phyloP scores from a whole-genome alignment of 1,140 invertebrate genomes.

The Zophobas morio region DNA sequence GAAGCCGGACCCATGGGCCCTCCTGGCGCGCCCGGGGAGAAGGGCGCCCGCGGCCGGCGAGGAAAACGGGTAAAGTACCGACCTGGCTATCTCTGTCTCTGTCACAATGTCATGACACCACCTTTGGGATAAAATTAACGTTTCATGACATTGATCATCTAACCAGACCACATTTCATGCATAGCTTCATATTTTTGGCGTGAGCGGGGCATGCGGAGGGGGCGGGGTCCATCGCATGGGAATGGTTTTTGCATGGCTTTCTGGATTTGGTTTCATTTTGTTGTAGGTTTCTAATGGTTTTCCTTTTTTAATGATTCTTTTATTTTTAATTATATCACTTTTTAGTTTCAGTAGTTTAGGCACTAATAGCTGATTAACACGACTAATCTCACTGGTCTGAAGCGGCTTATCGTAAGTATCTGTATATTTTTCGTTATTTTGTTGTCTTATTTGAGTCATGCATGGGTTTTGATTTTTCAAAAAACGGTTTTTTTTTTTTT shows the following conservation, averaged over 20 bases:
- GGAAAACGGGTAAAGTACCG: slow-evolving; percentile 85
- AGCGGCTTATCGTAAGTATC: too few relatives aligned
- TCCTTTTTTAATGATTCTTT: slow-evolving; percentile 52
- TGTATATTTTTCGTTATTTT: background rate
- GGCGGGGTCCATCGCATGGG: slow-evolving; percentile 9
- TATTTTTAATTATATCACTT: slow-evolving; percentile 37
- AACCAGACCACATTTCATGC: slow-evolving; percentile 64
- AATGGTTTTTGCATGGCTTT: slow-evolving; percentile 26
- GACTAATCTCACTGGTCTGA: too few relatives aligned
- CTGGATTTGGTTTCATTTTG: slow-evolving; percentile 45
- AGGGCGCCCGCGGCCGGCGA: slow-evolving; percentile 85
- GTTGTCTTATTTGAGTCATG: background rate
- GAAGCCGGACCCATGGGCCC: slow-evolving; percentile 81
- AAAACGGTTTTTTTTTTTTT: slow-evolving; percentile 7
- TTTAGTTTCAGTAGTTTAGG: slow-evolving; percentile 9
- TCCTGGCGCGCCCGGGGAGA: slow-evolving; percentile 81
- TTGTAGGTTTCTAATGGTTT: slow-evolving; percentile 43
- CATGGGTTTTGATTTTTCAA: background rate
- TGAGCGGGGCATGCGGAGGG: slow-evolving; percentile 4
- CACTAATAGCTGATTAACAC: too few relatives aligned
- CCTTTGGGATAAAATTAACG: slow-evolving; percentile 18
- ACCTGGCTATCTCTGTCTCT: slow-evolving; percentile 48
- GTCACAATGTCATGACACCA: slow-evolving; percentile 49
- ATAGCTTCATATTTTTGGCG: slow-evolving; percentile 63
- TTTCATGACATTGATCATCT: slow-evolving; percentile 56